phyloP scores from a whole-genome alignment of 30 jellyfish, hydroid and myxozoan genomes.

The Sanderia malayensis region DNA sequence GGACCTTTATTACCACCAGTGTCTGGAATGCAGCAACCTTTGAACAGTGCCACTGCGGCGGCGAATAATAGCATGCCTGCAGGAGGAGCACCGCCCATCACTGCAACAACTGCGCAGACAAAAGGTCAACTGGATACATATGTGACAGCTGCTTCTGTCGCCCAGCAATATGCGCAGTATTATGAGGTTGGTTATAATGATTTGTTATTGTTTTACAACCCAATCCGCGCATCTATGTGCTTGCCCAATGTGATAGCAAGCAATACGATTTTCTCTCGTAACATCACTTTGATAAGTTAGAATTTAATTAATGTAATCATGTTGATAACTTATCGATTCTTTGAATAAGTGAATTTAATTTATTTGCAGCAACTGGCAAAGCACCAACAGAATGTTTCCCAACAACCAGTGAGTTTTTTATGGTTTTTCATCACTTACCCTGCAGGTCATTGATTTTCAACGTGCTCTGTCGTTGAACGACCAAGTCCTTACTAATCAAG shows the following conservation, averaged over 20 bases:
- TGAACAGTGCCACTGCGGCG: neutral
- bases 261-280: too few species aligned
- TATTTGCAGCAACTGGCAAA: constrained; percentile 52
- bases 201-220: too few species aligned
- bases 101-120: constrained; percentile 11
- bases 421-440: too few species aligned
- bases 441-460: too few species aligned
- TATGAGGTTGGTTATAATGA: too few species aligned
- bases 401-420: constrained; percentile 35
- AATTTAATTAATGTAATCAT: neutral
- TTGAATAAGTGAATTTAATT: too few species aligned
- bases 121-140: constrained; percentile 38
- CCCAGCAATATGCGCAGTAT: constrained; percentile 71
- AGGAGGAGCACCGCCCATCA: neutral
- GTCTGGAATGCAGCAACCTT: constrained; percentile 7
- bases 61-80: neutral
- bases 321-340: too few species aligned
- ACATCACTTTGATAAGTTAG: too few species aligned
- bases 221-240: too few species aligned
- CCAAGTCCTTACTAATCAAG: too few species aligned
- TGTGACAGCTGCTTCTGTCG: constrained; percentile 67
- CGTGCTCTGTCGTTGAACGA: too few species aligned
- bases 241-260: too few species aligned
- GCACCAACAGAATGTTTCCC: constrained; percentile 43
- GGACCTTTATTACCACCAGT: neutral